Evolutionary conservation across 2,888 invertebrate genomes (phyloP).

Genomic region (Acanthopleura granulata): DNA sequence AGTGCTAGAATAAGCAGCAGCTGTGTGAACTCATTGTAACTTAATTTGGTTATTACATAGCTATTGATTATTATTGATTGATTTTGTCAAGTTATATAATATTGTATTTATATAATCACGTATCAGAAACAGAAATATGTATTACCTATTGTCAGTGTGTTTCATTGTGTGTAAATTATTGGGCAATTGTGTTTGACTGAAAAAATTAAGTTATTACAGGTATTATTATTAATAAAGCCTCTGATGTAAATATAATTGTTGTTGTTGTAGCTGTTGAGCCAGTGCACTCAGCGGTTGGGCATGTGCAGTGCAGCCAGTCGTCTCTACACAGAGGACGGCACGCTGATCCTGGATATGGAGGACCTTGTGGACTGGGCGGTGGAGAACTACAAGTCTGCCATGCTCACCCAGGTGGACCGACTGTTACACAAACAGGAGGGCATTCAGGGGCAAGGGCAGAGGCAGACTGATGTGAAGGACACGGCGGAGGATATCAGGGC

Average conservation of each 20-base stretch:
- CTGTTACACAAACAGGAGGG: constrained; percentile 31
- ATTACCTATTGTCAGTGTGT: no score
- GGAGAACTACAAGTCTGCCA: constrained; percentile 51
- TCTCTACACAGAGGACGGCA: constrained; percentile 65
- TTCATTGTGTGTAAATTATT: no score
- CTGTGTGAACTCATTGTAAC: no score
- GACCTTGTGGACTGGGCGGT: constrained; percentile 64
- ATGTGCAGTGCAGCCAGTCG: constrained; percentile 61
- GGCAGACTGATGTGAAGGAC: constrained; percentile 32
- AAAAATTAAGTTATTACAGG: no score
- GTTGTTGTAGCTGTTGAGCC: constrained; percentile 59
- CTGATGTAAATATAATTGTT: not conserved
- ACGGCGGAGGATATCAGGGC: constrained; percentile 18
- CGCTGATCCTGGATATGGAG: constrained; percentile 60
- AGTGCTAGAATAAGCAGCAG: no score
- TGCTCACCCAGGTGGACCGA: constrained; percentile 52
- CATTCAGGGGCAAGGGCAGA: constrained; percentile 33
- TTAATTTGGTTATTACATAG: no score
- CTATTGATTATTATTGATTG: no score
- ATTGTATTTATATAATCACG: no score
- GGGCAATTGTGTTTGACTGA: no score
- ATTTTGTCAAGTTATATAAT: no score
- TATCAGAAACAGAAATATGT: no score
- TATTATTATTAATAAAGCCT: no score
- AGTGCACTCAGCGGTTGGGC: constrained; percentile 60